Percentiles rank a stretch among this genome's conserved stretches.
Evolutionary conservation across 2,888 invertebrate species (phyloP).

Genomic region (Rhorus exstirpatorius): DNA sequence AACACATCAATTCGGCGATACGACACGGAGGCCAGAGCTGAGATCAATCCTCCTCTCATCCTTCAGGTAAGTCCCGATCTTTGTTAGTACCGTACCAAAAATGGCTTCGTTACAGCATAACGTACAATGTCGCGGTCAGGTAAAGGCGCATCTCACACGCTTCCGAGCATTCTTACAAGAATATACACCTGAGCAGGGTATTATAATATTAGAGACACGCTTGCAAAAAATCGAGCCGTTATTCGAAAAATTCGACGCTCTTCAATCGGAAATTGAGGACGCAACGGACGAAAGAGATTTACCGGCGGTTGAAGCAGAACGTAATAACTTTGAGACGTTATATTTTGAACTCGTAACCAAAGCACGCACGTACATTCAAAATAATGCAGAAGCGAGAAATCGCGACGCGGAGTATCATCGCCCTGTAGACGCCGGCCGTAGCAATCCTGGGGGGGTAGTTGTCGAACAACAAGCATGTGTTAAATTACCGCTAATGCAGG

Average conservation of each 20-base stretch:
- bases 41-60: too few species aligned
- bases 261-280: constrained; percentile 11
- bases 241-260: constrained; percentile 2
- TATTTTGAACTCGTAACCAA: constrained; percentile 12
- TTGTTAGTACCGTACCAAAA: too few species aligned
- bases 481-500: constrained; percentile 3
- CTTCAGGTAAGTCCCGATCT: too few species aligned
- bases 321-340: constrained; percentile 3
- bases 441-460: too few species aligned
- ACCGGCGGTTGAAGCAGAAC: neutral
- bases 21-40: too few species aligned
- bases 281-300: neutral
- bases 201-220: constrained; percentile 20
- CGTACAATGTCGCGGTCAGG: too few species aligned
- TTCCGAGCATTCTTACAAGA: neutral
- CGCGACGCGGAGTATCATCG: neutral
- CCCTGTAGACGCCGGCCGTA: neutral
- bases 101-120: too few species aligned
- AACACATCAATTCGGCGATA: too few species aligned
- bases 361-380: constrained; percentile 12
- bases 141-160: constrained; percentile 27
- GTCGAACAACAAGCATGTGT: too few species aligned
- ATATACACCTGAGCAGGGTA: neutral
- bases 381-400: neutral
- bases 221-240: constrained; percentile 26